Evolutionary conservation across 2,888 invertebrate species (phyloP), one percentile per base, ranked within the genome.

Genomic region (Apamea crenata): DNA sequence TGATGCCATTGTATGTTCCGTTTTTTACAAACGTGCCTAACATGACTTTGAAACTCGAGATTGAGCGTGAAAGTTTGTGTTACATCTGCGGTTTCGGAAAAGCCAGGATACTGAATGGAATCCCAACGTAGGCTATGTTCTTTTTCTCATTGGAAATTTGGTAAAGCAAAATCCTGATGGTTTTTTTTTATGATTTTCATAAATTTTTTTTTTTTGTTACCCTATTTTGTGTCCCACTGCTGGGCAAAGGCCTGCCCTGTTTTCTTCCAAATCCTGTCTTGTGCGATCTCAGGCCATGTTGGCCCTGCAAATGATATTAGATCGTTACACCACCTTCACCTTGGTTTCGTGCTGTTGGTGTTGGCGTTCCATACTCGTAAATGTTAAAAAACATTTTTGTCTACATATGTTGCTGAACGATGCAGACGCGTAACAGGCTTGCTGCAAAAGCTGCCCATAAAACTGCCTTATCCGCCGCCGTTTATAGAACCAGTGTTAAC

Each of bases 401-500:
- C 32, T 44, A 3, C 32, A 56, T 29, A 7, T 81, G 44, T 44
- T 65, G 6, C 14, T 68, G 7, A 69, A 61, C 29, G 40, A n/a
- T 40, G 12, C 59, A 44, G 7, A 59, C 8, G 18, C 21, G n/a
- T 47, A 44, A 25, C 7, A 63, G 21, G 1, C 6, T 73, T 16
- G 16, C 53, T n/a, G 21, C 0, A 70, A 67, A 69, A 76, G 25
- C 56, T 50, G 29, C 2, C 18, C 18, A 29, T 72, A 40, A 25
- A 18, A 65, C 47, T 0, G 47, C 71, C 61, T 80, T 66, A 80
- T 40, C 56, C 25, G 53, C 71, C 18, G 21, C 36, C 63, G 47
- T 75, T 68, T 77, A 85, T 68, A 74, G 59, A 75, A 74, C 77
- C 76, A 80, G 61, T 87, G 88, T 89, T 89, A 90, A 84, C 82